Evolutionary conservation across 2,113 vertebrate genomes (phyloP), one percentile per base, ranked within the genome.

Genomic region (Indicator maculatus): DNA sequence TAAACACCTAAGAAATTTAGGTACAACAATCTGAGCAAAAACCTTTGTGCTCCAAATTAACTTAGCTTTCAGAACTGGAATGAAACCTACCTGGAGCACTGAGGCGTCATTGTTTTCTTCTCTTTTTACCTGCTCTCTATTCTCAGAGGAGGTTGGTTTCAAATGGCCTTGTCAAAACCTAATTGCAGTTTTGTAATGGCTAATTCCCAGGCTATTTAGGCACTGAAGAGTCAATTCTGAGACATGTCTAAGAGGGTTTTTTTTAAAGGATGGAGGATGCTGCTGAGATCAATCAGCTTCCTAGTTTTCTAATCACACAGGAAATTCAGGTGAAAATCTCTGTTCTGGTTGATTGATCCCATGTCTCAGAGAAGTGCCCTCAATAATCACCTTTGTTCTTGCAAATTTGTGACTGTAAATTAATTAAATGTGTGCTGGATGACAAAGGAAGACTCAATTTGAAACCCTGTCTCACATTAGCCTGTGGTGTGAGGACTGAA

Each of bases 111-210:
- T 94, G 93, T 95, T 93, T 95, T 91, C 72, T 83, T 80, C 76
- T 83, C 41, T 67, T 91, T 93, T 79, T 89, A 88, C 79, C 76
- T 86, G 83, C 76, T 91, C 47, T 39, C 50, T 21, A 2, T 80
- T 94, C 91, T 90, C 85, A 90, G 86, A 2, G 85, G 88, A 94
- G 61, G 76, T 84, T 86, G 72, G 88, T 91, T 94, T 94, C 95
- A 97, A 94, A 94, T 92, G 86, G 92, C 92, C 73, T 90, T 91
- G 94, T 95, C 92, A 93, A 95, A 96, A 95, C 24, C 80, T 95
- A 94, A 96, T 95, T 93, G 93, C 79, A 90, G 69, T 90, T 93
- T 91, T 94, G 89, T 86, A 95, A 95, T 83, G 77, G 70, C 80
- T 88, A 94, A 95, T 94, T 96, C 96, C 86, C 92, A 86, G 80